A percentile compares a stretch with the other conserved stretches of the same genome.
Evolutionary conservation across 2,888 invertebrate species (phyloP).

Genomic region (Xanthia icteritia): DNA sequence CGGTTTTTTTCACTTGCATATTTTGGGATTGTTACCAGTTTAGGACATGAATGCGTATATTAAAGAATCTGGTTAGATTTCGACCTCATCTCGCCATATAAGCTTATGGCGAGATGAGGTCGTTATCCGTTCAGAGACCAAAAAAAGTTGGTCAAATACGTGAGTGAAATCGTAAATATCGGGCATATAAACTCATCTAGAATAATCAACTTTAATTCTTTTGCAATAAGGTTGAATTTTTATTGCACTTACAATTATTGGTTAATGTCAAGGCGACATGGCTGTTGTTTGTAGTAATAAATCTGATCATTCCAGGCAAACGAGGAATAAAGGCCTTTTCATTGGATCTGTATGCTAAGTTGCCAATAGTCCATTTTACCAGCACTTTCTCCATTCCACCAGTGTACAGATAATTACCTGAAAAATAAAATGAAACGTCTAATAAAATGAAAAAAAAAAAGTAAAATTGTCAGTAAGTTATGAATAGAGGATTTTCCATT

Average conservation of each 20-base stretch:
- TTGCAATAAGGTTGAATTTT: background rate
- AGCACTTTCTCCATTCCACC: conserved; percentile 88
- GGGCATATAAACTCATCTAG: no score
- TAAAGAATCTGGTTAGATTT: no score
- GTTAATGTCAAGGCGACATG: conserved; percentile 83
- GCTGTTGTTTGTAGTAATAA: conserved; percentile 79
- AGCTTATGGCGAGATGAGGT: no score
- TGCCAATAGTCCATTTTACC: conserved; percentile 86
- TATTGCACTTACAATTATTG: conserved; percentile 86
- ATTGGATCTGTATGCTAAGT: conserved; percentile 77
- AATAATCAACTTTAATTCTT: background rate
- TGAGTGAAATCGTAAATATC: no score
- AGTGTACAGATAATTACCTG: conserved; percentile 84
- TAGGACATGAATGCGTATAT: no score
- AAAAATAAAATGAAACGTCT: background rate
- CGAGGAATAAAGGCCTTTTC: conserved; percentile 85
- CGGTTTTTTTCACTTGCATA: no score
- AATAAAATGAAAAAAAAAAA: no score
- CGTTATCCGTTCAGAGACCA: no score
- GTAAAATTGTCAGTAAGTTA: no score
- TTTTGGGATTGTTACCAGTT: no score
- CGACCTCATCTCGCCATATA: no score
- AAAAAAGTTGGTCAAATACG: no score
- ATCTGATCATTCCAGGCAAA: conserved; percentile 83
- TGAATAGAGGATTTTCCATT: background rate